These are phyloP conservation scores for Saguinus oedipus DNA, from an alignment of 2,797 vertebrate species.

Conservation along the genomic window DNA sequence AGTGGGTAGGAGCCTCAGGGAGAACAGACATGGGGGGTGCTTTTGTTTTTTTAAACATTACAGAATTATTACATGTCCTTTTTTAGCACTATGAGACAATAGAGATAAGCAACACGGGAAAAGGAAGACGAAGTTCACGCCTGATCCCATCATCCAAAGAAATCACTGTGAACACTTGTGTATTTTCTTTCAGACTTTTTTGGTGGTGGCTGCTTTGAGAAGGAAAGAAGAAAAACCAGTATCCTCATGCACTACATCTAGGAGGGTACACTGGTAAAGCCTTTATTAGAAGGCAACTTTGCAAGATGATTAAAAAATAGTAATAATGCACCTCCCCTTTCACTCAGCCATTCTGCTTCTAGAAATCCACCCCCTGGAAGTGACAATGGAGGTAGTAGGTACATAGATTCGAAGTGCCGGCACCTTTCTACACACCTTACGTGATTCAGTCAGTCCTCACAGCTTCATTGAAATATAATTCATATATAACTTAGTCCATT, in stretches of 20 bases:
- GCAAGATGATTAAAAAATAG: background rate
- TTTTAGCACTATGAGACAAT: background rate
- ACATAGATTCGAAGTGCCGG: background rate
- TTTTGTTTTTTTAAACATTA: background rate
- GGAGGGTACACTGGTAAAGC: background rate
- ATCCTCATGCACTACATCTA: background rate
- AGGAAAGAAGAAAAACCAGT: background rate
- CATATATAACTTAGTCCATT: background rate
- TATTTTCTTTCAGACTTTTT: background rate
- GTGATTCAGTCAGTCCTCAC: background rate
- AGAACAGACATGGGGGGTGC: background rate
- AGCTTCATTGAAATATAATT: background rate
- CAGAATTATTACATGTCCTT: background rate
- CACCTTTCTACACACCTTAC: background rate
- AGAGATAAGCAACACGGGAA: background rate
- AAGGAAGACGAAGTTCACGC: background rate
- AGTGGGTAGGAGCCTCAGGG: background rate
- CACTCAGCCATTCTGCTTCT: background rate
- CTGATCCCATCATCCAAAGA: background rate
- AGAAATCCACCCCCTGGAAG: background rate
- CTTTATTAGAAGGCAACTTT: background rate
- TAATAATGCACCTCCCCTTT: background rate
- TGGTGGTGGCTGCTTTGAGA: background rate
- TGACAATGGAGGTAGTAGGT: background rate
- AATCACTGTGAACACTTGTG: background rate